phyloP scores from a whole-genome alignment of 2,113 vertebrate genomes.

The Nestor notabilis region DNA sequence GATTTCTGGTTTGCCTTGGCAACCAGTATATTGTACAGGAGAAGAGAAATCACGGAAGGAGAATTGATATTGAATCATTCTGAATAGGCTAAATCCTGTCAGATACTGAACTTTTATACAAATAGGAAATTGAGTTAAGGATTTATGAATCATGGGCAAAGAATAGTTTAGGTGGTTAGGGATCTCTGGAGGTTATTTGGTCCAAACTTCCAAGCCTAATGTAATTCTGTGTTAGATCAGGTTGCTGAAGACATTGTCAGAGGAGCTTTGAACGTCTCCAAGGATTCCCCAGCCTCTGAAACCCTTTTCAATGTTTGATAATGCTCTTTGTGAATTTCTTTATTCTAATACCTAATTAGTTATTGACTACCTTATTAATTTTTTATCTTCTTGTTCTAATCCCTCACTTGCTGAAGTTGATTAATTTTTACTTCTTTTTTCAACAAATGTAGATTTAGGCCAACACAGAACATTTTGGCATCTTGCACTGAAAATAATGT shows the following conservation, averaged over 20 bases:
- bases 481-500: neutral
- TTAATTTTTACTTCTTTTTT: neutral
- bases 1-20: slow-evolving; percentile 13
- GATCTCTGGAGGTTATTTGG: neutral
- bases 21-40: neutral
- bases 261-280: neutral
- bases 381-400: neutral
- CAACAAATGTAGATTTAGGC: neutral
- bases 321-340: neutral
- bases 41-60: neutral
- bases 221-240: neutral
- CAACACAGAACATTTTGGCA: neutral
- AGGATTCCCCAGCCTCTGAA: neutral
- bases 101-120: neutral
- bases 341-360: neutral
- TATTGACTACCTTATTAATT: neutral
- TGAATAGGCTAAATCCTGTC: neutral
- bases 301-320: neutral
- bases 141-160: neutral
- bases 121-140: neutral
- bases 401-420: neutral
- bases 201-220: neutral
- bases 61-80: neutral
- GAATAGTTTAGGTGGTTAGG: neutral
- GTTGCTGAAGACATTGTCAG: neutral